These are phyloP conservation scores for Gallinago nigripennis DNA, from an alignment of 2,797 vertebrate genomes.

Conservation along the genomic window DNA sequence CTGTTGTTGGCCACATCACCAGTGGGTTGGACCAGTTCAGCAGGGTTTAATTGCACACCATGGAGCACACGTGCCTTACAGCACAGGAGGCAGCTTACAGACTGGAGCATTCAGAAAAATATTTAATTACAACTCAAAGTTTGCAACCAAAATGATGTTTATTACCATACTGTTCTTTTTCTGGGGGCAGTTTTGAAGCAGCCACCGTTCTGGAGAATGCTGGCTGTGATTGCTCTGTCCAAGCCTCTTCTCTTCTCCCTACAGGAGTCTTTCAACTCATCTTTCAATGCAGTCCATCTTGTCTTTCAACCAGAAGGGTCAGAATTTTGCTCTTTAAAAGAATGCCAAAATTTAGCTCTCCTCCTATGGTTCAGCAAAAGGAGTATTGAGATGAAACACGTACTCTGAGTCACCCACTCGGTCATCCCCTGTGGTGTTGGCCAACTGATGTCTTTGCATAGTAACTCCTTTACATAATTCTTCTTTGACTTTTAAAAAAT, in stretches of 20 bases:
- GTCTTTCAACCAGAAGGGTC: background rate
- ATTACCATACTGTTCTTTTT: background rate
- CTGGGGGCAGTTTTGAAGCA: background rate
- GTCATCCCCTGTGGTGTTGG: background rate
- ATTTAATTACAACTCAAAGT: background rate
- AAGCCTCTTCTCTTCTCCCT: background rate
- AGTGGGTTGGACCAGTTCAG: background rate
- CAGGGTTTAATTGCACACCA: background rate
- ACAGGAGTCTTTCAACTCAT: background rate
- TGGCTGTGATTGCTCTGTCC: background rate
- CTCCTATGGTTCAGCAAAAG: background rate
- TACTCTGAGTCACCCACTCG: background rate
- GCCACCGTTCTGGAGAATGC: background rate
- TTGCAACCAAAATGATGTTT: background rate
- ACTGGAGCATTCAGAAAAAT: background rate
- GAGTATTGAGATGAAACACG: background rate
- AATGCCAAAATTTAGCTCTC: background rate
- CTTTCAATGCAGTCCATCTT: background rate
- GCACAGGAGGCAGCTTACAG: background rate
- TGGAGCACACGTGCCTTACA: background rate
- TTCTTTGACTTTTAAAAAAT: background rate
- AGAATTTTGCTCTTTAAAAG: background rate
- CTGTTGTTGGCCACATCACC: background rate
- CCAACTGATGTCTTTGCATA: background rate
- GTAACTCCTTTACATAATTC: background rate